phyloP scores from a whole-genome alignment of 2,888 invertebrate genomes.

The Globia sparganii region DNA sequence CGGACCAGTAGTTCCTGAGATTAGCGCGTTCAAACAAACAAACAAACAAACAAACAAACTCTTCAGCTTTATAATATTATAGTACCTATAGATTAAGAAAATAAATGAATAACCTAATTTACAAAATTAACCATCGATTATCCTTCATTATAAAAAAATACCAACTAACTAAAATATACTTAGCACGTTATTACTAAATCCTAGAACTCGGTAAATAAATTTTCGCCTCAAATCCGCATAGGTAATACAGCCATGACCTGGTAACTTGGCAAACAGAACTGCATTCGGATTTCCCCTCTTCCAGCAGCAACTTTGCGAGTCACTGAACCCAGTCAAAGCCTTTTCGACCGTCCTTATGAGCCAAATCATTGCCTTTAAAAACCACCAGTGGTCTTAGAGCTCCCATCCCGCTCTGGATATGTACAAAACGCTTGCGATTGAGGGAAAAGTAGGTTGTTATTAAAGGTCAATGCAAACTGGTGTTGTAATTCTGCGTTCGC shows the following conservation, averaged over 20 bases:
- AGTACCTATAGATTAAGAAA: too few species aligned
- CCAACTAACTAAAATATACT: background rate
- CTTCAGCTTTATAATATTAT: too few species aligned
- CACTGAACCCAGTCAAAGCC: slow-evolving; percentile 62
- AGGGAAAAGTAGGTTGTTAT: slow-evolving; percentile 32
- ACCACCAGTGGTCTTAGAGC: slow-evolving; percentile 37
- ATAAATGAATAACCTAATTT: background rate
- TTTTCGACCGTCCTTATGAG: slow-evolving; percentile 52
- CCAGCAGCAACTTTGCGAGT: slow-evolving; percentile 41
- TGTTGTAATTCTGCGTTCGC: slow-evolving; percentile 68
- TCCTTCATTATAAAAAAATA: background rate
- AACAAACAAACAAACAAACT: too few species aligned
- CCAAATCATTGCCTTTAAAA: slow-evolving; percentile 59
- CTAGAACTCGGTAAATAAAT: slow-evolving; percentile 3
- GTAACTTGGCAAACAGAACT: slow-evolving; percentile 36
- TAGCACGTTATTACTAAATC: background rate
- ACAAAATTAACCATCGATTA: background rate
- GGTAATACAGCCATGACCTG: slow-evolving; percentile 45
- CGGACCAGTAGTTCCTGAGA: too few species aligned
- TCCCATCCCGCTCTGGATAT: slow-evolving; percentile 10
- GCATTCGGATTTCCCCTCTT: slow-evolving; percentile 48
- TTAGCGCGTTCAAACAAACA: too few species aligned
- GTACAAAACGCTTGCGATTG: background rate
- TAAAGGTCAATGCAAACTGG: slow-evolving; percentile 59
- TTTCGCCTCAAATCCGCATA: slow-evolving; percentile 28